Base-by-base conservation (phyloP, 2,797 vertebrate species). In the Mus caroli region DNA sequence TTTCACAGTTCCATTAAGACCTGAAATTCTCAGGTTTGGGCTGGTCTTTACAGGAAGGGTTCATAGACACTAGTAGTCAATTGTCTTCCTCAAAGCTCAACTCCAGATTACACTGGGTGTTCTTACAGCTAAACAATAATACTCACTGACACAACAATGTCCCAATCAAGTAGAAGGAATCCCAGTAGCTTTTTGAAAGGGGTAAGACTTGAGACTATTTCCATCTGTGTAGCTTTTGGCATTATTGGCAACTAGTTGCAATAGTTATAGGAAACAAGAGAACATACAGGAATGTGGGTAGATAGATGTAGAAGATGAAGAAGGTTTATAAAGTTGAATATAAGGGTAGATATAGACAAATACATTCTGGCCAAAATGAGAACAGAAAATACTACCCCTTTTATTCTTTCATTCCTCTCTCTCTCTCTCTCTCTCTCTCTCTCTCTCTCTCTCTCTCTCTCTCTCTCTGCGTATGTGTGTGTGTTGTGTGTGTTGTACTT, bases 51-150 rank as follows among this genome's bases (percentile, higher is more conserved):
- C 86, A 84, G 76, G 15, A 58, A 88, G 11, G 43, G 31, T 83
- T 86, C 43, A 52, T 24, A 75, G 58, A n/a, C 50, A 58, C 22
- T 37, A 12, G 9, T 60, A 28, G 60, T 52, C 12, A 56, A 19
- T 88, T 90, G 26, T 37, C 40, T 91, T 79, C 37, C 62, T 77
- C 13, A 56, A 94, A 19, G 20, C 6, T 73, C 43, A 96, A n/a
- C 37, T 91, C 9, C 87, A 80, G 19, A 88, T 80, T 92, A 62
- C 60, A n/a, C 2, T n/a, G n/a, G 43, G 8, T 82, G 24, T 83
- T 64, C 77, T 95, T 79, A 52, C 9, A 94, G 77, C 52, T 94
- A 79, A 50, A 22, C 80, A 96, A 75, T 67, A 69, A 6, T 78
- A 97, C 60, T 22, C n/a, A 79, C 54, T 17, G 80, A 83, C 82